Evolutionary conservation across 2,888 invertebrate genomes (phyloP).

Genomic region (Steinernema scapterisci): DNA sequence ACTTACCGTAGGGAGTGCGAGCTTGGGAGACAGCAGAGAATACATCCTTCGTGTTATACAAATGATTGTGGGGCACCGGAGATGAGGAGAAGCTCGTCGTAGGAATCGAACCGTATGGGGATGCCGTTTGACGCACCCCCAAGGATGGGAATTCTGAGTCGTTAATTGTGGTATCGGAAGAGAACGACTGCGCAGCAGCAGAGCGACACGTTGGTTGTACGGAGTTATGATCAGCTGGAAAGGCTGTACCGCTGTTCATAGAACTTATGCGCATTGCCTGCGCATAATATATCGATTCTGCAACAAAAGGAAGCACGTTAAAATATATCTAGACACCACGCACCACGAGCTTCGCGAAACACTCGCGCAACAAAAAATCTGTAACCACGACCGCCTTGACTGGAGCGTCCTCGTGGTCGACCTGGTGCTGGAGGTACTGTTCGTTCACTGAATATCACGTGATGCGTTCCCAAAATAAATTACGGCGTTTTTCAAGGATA

Average conservation of each 20-base stretch:
- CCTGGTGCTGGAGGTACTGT: not conserved
- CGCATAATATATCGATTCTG: conserved; percentile 25
- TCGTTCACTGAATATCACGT: not conserved
- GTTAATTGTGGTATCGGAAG: conserved; percentile 51
- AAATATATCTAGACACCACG: not conserved
- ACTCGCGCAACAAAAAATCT: not conserved
- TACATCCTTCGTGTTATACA: conserved; percentile 5
- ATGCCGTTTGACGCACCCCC: conserved; percentile 49
- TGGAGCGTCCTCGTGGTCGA: not conserved
- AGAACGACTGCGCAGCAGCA: conserved; percentile 20
- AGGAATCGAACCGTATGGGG: conserved; percentile 23
- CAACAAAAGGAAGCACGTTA: not conserved
- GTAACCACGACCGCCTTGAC: not conserved
- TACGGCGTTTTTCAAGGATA: conserved; percentile 8
- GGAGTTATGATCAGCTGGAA: conserved; percentile 33
- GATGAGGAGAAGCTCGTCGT: conserved; percentile 29
- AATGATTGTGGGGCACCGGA: conserved; percentile 24
- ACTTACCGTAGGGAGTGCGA: conserved; percentile 21
- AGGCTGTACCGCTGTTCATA: conserved; percentile 40
- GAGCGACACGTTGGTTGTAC: conserved; percentile 35
- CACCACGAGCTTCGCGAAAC: not conserved
- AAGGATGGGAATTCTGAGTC: conserved; percentile 62
- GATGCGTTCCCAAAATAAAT: not conserved
- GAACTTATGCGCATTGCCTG: conserved; percentile 39
- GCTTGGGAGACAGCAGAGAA: not conserved